A percentile compares a stretch with the other conserved stretches of the same genome.
phyloP scores from a whole-genome alignment of 2,113 vertebrate genomes.

The Lagopus muta region DNA sequence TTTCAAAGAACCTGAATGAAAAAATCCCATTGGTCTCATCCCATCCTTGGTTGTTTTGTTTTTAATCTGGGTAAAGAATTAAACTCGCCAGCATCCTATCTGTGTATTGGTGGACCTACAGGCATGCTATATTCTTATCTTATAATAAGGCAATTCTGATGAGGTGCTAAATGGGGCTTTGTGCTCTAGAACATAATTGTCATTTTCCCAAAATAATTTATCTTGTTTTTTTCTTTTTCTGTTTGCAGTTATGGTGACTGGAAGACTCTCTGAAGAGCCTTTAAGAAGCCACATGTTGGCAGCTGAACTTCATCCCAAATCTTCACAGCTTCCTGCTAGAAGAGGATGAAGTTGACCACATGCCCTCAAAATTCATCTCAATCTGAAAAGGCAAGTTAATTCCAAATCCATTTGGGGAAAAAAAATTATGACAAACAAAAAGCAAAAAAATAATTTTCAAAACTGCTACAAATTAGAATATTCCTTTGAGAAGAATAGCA shows the following conservation, averaged over 20 bases:
- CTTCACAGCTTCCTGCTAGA: conserved; percentile 39
- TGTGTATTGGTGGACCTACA: background rate
- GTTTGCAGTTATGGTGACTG: conserved; percentile 9
- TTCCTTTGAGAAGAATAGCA: background rate
- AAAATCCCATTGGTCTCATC: background rate
- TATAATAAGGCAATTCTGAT: background rate
- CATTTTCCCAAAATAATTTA: background rate
- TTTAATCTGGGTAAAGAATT: background rate
- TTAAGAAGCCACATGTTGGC: conserved; percentile 36
- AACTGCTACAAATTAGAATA: background rate
- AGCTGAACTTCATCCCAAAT: conserved; percentile 53
- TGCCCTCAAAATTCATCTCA: conserved; percentile 49
- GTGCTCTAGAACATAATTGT: background rate
- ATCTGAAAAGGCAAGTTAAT: conserved; percentile 44
- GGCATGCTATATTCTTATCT: background rate
- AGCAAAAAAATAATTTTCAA: background rate
- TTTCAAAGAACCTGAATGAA: background rate
- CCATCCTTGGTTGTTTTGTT: background rate
- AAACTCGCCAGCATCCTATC: background rate
- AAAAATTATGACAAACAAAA: conserved; percentile 2
- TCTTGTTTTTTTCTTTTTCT: background rate
- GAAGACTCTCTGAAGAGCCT: conserved; percentile 43
- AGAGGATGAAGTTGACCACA: conserved; percentile 31
- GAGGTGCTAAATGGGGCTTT: background rate
- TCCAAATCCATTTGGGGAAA: conserved; percentile 49